Evolutionary conservation across 2,113 vertebrate genomes (phyloP), one percentile per base, ranked within the genome.

Genomic region (Pituophis catenifer): DNA sequence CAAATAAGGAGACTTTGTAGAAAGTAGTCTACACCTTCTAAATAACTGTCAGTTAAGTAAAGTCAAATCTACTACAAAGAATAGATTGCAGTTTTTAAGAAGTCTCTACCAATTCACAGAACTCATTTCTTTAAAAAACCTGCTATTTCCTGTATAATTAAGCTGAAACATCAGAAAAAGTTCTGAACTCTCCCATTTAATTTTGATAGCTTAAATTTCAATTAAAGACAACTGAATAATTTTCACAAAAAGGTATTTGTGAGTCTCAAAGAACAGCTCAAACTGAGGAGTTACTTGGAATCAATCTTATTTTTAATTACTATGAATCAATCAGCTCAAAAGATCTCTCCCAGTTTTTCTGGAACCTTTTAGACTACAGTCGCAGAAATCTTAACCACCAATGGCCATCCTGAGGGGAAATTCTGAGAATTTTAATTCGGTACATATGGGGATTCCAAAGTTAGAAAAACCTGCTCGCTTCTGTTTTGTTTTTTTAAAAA

Each of bases 121-220:
- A 55, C 52, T 11, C 4, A 17, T 50, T 89, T 81, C 59, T 55
- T 52, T 57, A 17, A 81, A 38, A 38, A 92, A 33, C 11, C 55
- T 89, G 38, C 26, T 52, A 81, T 92, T 92, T 89, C 92, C 88
- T 92, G 88, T 29, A 62, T 55, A 57, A 52, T n/a, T 90, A 29
- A 59, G 58, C 44, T 52, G 19, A 88, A 38, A 75, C 70, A 23
- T 59, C 44, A 58, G 52, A 85, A 33, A 52, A 90, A 75, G 33
- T 15, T 57, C 33, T 2, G 2, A 24, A 2, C 7, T 54, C 17
- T 24, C 53, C 29, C 29, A 11, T 33, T 55, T 44, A 54, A 57
- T 10, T 62, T 85, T 65, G 29, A 62, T 23, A 86, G 21, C 38
- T 89, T 33, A 59, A 92, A 58, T 58, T 57, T 33, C 19, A 17